phyloP scores from a whole-genome alignment of 2,113 vertebrate species.

The Rhombomys opimus region DNA sequence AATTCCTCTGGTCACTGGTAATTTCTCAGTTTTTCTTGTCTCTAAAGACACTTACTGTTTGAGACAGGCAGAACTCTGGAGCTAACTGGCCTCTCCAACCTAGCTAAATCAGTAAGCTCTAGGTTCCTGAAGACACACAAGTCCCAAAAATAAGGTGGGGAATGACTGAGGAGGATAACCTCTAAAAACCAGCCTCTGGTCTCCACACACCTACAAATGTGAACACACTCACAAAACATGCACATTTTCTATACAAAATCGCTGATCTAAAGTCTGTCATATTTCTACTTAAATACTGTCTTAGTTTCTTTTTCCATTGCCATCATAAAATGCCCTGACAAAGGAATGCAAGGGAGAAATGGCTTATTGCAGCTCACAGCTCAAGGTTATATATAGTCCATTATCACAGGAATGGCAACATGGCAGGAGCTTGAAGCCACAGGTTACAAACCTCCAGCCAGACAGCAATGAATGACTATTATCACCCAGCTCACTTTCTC shows the following conservation, averaged over 20 bases:
- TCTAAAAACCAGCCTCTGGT: neutral
- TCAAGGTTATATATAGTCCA: too few species aligned
- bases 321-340: neutral
- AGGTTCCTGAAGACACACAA: neutral
- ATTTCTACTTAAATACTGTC: neutral
- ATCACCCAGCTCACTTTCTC: neutral
- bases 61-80: neutral
- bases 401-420: neutral
- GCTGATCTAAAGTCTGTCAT: conserved; percentile 14
- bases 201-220: neutral
- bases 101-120: neutral
- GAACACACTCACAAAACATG: neutral
- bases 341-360: neutral
- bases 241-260: neutral
- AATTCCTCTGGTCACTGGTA: neutral
- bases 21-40: neutral
- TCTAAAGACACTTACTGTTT: neutral
- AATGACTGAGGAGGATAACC: neutral
- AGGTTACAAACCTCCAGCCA: neutral
- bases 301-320: neutral
- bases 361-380: neutral
- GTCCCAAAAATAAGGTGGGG: neutral
- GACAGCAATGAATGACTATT: neutral
- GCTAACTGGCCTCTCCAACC: neutral
- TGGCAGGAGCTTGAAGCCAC: neutral